Conservation (phyloP, 2,113 vertebrate genomes). For the Seriola rivoliana region DNA sequence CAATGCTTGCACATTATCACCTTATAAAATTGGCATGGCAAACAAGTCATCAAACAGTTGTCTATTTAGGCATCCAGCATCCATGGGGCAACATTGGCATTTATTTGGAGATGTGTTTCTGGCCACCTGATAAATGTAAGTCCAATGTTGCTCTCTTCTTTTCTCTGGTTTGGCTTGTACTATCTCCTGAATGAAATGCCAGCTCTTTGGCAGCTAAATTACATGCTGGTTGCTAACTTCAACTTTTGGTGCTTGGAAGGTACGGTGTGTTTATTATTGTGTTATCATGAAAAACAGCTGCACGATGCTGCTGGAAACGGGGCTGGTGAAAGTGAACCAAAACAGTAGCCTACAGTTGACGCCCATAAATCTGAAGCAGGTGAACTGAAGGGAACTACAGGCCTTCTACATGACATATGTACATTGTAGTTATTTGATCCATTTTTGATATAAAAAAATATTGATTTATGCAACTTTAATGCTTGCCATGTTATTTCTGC, state of each 20-base stretch:
- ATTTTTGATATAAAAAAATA: neutral
- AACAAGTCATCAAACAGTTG: neutral
- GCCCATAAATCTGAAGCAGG: neutral
- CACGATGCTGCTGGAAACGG: neutral
- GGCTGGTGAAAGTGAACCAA: too few species aligned
- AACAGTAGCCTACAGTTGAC: neutral
- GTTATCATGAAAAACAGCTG: neutral
- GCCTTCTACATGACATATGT: too few species aligned
- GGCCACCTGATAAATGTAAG: neutral
- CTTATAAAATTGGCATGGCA: neutral
- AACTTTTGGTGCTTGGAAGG: neutral
- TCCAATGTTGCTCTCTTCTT: neutral
- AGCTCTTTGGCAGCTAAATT: neutral
- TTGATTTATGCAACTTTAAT: neutral
- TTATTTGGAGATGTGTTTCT: neutral
- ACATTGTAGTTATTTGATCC: neutral
- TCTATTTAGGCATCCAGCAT: neutral
- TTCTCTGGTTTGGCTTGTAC: neutral
- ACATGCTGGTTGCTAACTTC: neutral
- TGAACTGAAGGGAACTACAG: neutral
- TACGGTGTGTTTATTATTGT: neutral
- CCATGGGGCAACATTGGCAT: neutral
- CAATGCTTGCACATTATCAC: neutral
- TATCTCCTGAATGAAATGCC: neutral
- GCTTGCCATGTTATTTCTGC: neutral